A percentile compares a stretch with the other conserved stretches of the same genome.
These are phyloP conservation scores for Lytechinus variegatus DNA, from an alignment of 35 echinoderm and acorn worm species.

Conservation along the genomic window DNA sequence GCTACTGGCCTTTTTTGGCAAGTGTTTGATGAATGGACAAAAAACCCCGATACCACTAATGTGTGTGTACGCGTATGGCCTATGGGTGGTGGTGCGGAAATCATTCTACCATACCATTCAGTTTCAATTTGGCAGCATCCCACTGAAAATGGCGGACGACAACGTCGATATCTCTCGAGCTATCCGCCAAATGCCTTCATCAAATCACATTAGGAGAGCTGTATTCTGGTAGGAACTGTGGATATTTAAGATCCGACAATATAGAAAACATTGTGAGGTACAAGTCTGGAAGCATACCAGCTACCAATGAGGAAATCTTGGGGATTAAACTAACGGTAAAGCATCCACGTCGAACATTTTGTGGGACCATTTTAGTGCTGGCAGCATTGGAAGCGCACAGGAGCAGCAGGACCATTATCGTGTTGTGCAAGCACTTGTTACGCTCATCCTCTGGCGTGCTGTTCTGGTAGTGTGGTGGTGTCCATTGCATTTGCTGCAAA, in stretches of 20 bases:
- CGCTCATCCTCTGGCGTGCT: background rate
- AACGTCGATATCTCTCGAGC: background rate
- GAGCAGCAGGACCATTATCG: background rate
- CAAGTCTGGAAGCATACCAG: background rate
- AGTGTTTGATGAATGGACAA: background rate
- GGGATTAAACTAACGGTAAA: background rate
- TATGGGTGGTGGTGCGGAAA: constrained; percentile 22
- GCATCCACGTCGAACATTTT: background rate
- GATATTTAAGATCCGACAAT: background rate
- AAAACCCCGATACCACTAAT: no score
- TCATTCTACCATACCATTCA: constrained; percentile 30
- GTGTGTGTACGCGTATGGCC: no score
- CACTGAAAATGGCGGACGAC: constrained; percentile 21
- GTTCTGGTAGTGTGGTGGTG: background rate
- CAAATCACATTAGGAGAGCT: background rate
- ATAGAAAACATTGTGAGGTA: background rate
- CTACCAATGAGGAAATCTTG: background rate
- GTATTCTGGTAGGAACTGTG: background rate
- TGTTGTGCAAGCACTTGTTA: background rate
- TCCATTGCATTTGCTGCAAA: background rate
- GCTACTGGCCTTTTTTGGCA: background rate
- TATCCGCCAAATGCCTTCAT: background rate
- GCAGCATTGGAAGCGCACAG: background rate
- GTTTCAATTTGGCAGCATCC: constrained; percentile 26
- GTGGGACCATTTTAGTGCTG: background rate